A percentile compares a stretch with the other conserved stretches of the same genome.
These are phyloP conservation scores for Nephotettix cincticeps DNA, from an alignment of 1,140 invertebrate species.

Conservation along the genomic window DNA sequence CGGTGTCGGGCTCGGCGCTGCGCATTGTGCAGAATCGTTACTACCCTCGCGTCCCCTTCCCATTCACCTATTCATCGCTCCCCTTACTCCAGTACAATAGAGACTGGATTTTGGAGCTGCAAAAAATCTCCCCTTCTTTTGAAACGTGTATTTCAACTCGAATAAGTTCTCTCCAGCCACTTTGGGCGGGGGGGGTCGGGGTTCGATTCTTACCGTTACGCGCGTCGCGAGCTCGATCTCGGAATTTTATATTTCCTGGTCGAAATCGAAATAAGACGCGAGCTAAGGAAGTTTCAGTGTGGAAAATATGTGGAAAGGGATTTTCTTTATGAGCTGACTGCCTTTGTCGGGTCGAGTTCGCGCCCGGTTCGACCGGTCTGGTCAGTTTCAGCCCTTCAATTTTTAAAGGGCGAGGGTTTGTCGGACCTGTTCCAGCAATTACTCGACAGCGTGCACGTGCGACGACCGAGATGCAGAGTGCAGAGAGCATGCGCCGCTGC, in stretches of 20 bases:
- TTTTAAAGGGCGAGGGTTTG: conserved; percentile 4
- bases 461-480: no score
- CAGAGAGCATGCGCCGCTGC: no score
- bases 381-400: not conserved
- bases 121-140: conserved; percentile 22
- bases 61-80: conserved; percentile 2
- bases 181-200: conserved; percentile 12
- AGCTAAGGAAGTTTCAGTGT: not conserved
- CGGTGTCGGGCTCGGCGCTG: not conserved
- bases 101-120: conserved; percentile 20
- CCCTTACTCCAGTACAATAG: conserved; percentile 1
- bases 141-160: conserved; percentile 22
- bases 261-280: not conserved
- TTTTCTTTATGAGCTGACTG: not conserved
- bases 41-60: not conserved
- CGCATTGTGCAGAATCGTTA: conserved; percentile 15
- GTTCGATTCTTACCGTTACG: conserved; percentile 19
- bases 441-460: no score
- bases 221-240: not conserved
- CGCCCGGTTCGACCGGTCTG: not conserved
- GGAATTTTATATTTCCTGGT: not conserved
- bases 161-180: conserved; percentile 21
- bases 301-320: not conserved
- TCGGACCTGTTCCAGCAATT: no score
- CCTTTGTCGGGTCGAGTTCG: not conserved